A percentile compares a stretch with the other conserved stretches of the same genome.
Conservation (phyloP, 2,888 invertebrate genomes). For the Melitaea athalia region DNA sequence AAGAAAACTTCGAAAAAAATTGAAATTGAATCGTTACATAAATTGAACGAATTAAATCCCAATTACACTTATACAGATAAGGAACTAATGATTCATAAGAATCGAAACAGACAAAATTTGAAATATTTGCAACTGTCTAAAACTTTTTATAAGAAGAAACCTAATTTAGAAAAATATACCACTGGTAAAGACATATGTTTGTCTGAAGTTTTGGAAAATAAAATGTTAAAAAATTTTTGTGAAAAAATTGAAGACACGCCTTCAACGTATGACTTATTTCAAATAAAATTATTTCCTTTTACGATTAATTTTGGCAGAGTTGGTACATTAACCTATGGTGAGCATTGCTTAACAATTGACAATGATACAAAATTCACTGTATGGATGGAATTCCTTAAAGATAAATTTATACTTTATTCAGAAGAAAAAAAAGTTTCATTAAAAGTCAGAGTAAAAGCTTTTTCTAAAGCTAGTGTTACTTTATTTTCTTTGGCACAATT, state of each 20-base stretch:
- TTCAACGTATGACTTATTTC: constrained; percentile 56
- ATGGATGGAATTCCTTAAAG: constrained; percentile 50
- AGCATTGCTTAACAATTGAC: constrained; percentile 55
- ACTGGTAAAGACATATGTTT: constrained; percentile 54
- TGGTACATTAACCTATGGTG: constrained; percentile 58
- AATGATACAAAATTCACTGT: constrained; percentile 63
- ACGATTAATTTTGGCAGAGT: constrained; percentile 66
- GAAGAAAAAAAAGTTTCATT: constrained; percentile 49
- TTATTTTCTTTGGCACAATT: constrained; percentile 56
- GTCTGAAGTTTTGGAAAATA: constrained; percentile 37
- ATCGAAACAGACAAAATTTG: constrained; percentile 49
- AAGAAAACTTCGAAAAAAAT: constrained; percentile 46
- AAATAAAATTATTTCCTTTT: constrained; percentile 58
- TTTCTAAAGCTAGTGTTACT: constrained; percentile 47
- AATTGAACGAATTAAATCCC: constrained; percentile 55
- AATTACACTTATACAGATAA: constrained; percentile 59
- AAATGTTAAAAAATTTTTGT: constrained; percentile 52
- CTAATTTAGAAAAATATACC: constrained; percentile 47
- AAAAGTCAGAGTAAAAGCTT: constrained; percentile 54
- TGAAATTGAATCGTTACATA: constrained; percentile 63
- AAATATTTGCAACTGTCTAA: constrained; percentile 56
- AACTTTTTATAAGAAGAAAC: constrained; percentile 44
- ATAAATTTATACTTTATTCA: constrained; percentile 58
- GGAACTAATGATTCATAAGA: constrained; percentile 47
- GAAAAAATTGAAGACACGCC: constrained; percentile 44